Evolutionary conservation across 30 jellyfish, hydroid and myxozoan genomes (phyloP), one percentile per base, ranked within the genome.

Genomic region (Pseudorhiza aurosa): DNA sequence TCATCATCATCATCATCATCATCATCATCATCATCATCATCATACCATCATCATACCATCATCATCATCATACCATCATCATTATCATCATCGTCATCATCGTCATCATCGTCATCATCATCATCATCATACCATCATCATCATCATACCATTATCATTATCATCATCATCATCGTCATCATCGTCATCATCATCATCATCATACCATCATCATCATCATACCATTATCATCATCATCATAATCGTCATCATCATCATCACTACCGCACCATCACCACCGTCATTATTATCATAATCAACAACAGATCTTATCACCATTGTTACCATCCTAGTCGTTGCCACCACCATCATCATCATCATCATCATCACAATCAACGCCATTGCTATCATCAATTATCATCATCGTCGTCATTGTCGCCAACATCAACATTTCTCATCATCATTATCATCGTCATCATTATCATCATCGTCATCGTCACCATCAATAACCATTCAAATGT

Each of bases 141-240:
- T 39, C 50, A 39, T 39, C 50, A 39, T 39, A 7, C 7, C 68
- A 55, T 55, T 15, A 55, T 55, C 68, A 55, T 55, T 15, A 55
- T 55, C 68, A 55, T 55, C 68, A 39, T 39, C 50, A 39, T 39
- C 50, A 39, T 39, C 50, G 12, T 39, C 50, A 39, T 39, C 50
- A 39, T 39, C 50, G 12, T 39, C 50, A 39, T 39, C 50, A 39
- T 39, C 50, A 39, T 39, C 12, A 39, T 39, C 10, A 5, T 12
- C 10, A 39, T 12, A 39, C 50, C 50, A 39, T 39, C 50, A 39
- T 39, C 50, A 39, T 39, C 50, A 39, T 39, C 50, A 39, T 39
- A 39, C 12, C 50, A 39, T 39, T 12, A 39, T 39, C 50, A 39
- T 39, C 50, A 39, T 39, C 50, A 39, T 39, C 50, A 39, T 5